Conservation (phyloP, 2,113 vertebrate species). For the Tangachromis dhanisi region DNA sequence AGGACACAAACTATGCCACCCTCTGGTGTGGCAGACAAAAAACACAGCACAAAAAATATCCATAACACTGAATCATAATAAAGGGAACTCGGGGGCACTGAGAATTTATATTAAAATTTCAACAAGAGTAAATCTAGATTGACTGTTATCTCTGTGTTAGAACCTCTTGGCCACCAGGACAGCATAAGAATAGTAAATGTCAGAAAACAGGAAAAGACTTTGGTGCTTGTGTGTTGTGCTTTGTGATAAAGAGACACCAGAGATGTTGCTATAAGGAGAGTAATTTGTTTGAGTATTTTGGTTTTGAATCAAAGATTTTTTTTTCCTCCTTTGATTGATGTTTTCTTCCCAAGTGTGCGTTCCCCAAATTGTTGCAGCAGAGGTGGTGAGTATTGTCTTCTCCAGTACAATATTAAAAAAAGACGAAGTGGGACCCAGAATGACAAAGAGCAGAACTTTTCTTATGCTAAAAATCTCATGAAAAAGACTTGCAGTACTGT, state of each 20-base stretch:
- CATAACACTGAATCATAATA: neutral
- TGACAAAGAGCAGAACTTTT: neutral
- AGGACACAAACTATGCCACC: no score
- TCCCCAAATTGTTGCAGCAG: neutral
- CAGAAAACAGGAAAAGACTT: neutral
- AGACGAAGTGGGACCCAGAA: neutral
- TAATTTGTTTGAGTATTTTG: neutral
- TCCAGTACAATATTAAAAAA: neutral
- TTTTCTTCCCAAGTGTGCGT: neutral
- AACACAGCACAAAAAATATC: neutral
- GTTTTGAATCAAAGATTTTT: neutral
- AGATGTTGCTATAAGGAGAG: neutral
- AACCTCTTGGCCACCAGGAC: neutral
- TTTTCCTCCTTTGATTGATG: rapidly evolving
- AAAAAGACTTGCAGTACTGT: neutral
- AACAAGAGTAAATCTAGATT: neutral
- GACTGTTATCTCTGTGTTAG: neutral
- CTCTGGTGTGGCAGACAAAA: neutral
- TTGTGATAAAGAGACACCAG: neutral
- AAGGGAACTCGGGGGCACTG: neutral
- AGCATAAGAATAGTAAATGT: neutral
- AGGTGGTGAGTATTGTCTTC: neutral
- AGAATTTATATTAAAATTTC: neutral
- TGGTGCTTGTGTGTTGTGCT: neutral
- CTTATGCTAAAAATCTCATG: neutral